Evolutionary conservation across 2,888 invertebrate genomes (phyloP).

Genomic region (Pyrrhia umbra): DNA sequence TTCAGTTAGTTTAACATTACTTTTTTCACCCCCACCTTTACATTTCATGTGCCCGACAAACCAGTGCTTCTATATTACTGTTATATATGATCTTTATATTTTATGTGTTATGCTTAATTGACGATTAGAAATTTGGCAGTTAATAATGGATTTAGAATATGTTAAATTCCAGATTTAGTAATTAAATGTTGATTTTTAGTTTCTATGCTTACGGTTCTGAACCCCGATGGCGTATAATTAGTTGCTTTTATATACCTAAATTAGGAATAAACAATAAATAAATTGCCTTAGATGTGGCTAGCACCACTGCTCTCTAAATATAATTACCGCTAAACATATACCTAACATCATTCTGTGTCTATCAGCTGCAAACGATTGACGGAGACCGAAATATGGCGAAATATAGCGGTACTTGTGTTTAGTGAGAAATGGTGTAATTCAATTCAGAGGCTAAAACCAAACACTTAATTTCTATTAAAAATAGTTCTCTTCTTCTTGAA

Average conservation of each 20-base stretch:
- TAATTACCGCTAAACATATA: too few species aligned
- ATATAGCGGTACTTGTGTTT: too few species aligned
- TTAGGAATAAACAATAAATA: too few species aligned
- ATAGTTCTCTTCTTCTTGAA: background rate
- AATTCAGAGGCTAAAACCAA: too few species aligned
- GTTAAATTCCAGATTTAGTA: constrained; percentile 40
- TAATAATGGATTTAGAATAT: constrained; percentile 48
- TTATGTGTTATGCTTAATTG: constrained; percentile 55
- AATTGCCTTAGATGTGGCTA: too few species aligned
- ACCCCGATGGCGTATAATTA: constrained; percentile 15
- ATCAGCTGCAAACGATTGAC: background rate
- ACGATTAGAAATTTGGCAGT: constrained; percentile 58
- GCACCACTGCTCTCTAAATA: too few species aligned
- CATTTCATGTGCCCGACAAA: constrained; percentile 60
- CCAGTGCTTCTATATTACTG: constrained; percentile 61
- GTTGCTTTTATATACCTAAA: background rate
- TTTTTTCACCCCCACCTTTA: constrained; percentile 32
- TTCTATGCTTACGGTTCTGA: constrained; percentile 33
- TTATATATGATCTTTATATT: constrained; percentile 39
- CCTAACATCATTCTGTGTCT: too few species aligned
- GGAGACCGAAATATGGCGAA: background rate
- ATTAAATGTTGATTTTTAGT: constrained; percentile 32
- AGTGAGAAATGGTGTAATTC: too few species aligned
- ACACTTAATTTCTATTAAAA: too few species aligned
- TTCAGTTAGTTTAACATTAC: background rate